These are phyloP conservation scores for Nasonia longicornis DNA, from an alignment of 1,140 invertebrate genomes.

Conservation along the genomic window DNA sequence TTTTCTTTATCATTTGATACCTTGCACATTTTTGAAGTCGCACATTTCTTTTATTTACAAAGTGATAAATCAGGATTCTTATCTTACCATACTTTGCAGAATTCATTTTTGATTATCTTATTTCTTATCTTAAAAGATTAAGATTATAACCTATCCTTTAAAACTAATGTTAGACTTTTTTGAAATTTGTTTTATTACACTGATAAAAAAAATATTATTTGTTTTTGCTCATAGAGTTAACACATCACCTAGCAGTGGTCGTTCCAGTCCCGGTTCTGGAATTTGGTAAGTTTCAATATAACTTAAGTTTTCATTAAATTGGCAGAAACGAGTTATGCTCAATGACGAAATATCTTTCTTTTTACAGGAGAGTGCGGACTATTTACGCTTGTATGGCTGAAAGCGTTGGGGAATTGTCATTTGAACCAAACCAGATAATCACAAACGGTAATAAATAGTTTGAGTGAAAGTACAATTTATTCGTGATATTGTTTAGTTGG, in stretches of 20 bases:
- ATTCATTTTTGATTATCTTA: constrained; percentile 6
- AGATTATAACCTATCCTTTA: not conserved
- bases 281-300: constrained; percentile 55
- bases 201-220: constrained; percentile 28
- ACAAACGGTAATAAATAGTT: constrained; percentile 85
- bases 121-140: not conserved
- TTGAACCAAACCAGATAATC: constrained; percentile 98
- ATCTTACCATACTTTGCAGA: not conserved
- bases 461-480: not conserved
- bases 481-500: not conserved
- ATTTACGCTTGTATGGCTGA: constrained; percentile 96
- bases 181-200: not conserved
- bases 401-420: constrained; percentile 95
- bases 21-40: not conserved
- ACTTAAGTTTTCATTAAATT: constrained; percentile 12
- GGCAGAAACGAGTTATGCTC: not conserved
- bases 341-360: constrained; percentile 25
- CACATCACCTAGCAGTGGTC: constrained; percentile 60
- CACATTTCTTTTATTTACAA: not conserved
- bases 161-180: constrained; percentile 3
- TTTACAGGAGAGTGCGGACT: constrained; percentile 84
- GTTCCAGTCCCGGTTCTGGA: constrained; percentile 61
- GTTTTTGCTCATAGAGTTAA: constrained; percentile 53
- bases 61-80: not conserved
- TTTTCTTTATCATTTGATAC: not conserved